Evolutionary conservation across 2,797 vertebrate genomes (phyloP).

Genomic region (Poecilia picta): DNA sequence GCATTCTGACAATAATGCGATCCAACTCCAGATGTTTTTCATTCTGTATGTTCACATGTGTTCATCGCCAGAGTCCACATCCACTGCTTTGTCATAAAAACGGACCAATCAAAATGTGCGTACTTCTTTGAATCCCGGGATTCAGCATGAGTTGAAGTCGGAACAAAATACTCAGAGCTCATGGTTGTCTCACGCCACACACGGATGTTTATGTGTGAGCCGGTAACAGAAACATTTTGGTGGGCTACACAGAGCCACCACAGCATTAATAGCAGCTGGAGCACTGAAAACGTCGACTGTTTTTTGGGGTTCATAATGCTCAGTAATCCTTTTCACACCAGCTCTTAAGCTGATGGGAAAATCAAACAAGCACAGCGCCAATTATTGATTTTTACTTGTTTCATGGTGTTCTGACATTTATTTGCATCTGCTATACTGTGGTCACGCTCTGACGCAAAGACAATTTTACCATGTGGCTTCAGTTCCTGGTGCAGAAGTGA

Average conservation of each 20-base stretch:
- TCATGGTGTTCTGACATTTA: slow-evolving; percentile 44
- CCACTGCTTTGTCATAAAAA: slow-evolving; percentile 6
- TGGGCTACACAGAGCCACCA: slow-evolving; percentile 42
- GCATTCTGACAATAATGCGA: neutral
- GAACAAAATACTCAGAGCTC: slow-evolving; percentile 22
- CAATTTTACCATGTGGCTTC: slow-evolving; percentile 50
- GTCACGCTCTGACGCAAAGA: slow-evolving; percentile 35
- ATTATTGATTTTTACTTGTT: slow-evolving; percentile 59
- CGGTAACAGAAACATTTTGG: slow-evolving; percentile 35
- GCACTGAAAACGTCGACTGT: slow-evolving; percentile 53
- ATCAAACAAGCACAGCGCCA: slow-evolving; percentile 44
- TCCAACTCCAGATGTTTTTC: neutral
- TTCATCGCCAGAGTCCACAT: slow-evolving; percentile 25
- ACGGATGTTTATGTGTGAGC: slow-evolving; percentile 40
- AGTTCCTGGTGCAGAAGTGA: slow-evolving; percentile 47
- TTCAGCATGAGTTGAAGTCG: slow-evolving; percentile 17
- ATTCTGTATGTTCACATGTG: slow-evolving; percentile 2
- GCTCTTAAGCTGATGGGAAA: slow-evolving; percentile 35
- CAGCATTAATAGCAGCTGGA: slow-evolving; percentile 43
- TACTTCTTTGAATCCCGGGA: slow-evolving; percentile 1
- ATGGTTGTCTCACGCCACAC: slow-evolving; percentile 21
- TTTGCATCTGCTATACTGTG: slow-evolving; percentile 56
- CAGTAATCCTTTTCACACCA: slow-evolving; percentile 41
- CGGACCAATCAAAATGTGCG: slow-evolving; percentile 8
- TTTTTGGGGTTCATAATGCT: slow-evolving; percentile 33